Evolutionary conservation across 2,113 vertebrate genomes (phyloP).

Genomic region (Tyto alba): DNA sequence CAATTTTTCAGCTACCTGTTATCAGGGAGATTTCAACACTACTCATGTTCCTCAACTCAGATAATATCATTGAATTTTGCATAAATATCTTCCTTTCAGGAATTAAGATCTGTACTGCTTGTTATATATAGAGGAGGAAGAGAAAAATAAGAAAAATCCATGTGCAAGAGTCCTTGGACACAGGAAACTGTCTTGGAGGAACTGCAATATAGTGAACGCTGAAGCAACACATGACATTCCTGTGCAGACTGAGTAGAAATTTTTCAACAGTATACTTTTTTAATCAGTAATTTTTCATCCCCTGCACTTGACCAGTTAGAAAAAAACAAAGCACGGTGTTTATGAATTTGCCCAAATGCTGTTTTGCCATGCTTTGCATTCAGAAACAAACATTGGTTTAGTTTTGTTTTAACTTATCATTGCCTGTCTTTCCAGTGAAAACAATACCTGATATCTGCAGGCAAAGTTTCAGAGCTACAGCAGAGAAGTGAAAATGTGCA

Average conservation of each 20-base stretch:
- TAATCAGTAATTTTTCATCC: background rate
- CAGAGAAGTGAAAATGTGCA: background rate
- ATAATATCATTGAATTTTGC: background rate
- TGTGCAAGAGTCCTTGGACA: background rate
- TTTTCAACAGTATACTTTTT: background rate
- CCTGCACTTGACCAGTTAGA: background rate
- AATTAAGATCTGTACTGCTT: background rate
- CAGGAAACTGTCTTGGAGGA: background rate
- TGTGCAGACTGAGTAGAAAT: background rate
- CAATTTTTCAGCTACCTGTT: slow-evolving; percentile 20
- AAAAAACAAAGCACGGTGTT: background rate
- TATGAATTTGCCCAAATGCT: background rate
- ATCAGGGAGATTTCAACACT: background rate
- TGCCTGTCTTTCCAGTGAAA: background rate
- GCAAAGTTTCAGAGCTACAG: background rate
- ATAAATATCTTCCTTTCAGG: background rate
- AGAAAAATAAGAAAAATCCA: background rate
- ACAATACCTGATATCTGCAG: background rate
- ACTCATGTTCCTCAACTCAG: background rate
- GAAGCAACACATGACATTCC: background rate
- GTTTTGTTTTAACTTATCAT: background rate
- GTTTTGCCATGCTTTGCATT: background rate
- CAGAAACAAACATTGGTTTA: background rate
- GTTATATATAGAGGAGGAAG: background rate
- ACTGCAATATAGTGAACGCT: background rate